A percentile compares a stretch with the other conserved stretches of the same genome.
Conservation (phyloP, 2,888 invertebrate species). For the Metopia argyrocephala region DNA sequence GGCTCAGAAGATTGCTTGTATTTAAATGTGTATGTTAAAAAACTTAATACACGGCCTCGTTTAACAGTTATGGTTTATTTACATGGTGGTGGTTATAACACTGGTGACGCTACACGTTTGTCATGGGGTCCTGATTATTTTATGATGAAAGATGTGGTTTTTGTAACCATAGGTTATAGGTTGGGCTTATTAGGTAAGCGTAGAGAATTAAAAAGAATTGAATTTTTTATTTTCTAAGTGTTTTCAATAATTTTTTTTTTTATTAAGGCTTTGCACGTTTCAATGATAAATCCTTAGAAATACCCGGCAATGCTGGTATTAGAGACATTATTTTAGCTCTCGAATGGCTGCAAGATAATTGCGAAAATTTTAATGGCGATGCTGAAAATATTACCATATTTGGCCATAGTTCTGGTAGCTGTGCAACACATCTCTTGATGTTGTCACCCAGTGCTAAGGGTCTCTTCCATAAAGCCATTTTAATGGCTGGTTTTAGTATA, state of each 20-base stretch:
- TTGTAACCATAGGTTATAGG: slow-evolving; percentile 78
- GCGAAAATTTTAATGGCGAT: slow-evolving; percentile 79
- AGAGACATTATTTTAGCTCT: slow-evolving; percentile 80
- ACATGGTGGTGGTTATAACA: slow-evolving; percentile 77
- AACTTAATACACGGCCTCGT: slow-evolving; percentile 51
- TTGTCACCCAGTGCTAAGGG: slow-evolving; percentile 77
- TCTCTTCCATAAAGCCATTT: slow-evolving; percentile 74
- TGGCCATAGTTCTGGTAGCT: slow-evolving; percentile 79
- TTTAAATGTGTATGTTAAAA: slow-evolving; percentile 69
- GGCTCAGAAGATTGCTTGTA: slow-evolving; percentile 73
- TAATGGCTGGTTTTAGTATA: slow-evolving; percentile 69
- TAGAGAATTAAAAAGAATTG: too few species aligned
- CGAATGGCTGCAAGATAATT: slow-evolving; percentile 79
- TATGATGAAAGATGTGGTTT: slow-evolving; percentile 76
- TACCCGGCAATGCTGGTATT: slow-evolving; percentile 80
- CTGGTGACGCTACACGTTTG: slow-evolving; percentile 72
- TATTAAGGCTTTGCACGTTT: slow-evolving; percentile 79
- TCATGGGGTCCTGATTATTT: slow-evolving; percentile 76
- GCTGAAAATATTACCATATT: slow-evolving; percentile 79
- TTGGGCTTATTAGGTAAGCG: slow-evolving; percentile 78
- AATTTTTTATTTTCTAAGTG: neutral
- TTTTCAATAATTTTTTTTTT: neutral
- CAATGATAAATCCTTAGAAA: slow-evolving; percentile 77
- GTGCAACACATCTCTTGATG: slow-evolving; percentile 76
- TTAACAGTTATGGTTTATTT: slow-evolving; percentile 77